These are phyloP conservation scores for Epinotia ramella DNA, from an alignment of 2,888 invertebrate species.

Conservation along the genomic window DNA sequence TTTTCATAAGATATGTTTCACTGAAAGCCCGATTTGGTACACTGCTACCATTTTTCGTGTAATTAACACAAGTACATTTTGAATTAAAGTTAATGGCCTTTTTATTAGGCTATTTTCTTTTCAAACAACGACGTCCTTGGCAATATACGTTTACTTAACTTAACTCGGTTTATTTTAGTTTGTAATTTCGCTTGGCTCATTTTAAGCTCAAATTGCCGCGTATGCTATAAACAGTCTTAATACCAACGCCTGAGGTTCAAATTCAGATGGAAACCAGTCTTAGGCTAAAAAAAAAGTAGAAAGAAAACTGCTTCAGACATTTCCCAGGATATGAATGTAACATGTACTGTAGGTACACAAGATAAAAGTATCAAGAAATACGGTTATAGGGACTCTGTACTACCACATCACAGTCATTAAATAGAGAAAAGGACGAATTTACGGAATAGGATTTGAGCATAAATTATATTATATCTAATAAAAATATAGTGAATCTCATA, in stretches of 20 bases:
- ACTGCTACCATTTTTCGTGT: neutral
- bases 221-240: constrained; percentile 19
- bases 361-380: too few relatives aligned
- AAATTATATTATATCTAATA: too few relatives aligned
- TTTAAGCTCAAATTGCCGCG: constrained; percentile 4
- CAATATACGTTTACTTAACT: constrained; percentile 24
- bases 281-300: constrained; percentile 3
- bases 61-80: constrained; percentile 24
- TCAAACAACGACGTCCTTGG: constrained; percentile 22
- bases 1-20: neutral
- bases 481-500: too few relatives aligned
- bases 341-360: neutral
- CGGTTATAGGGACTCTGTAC: too few relatives aligned
- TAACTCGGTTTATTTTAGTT: constrained; percentile 21
- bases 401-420: too few relatives aligned
- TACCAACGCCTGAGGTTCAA: neutral
- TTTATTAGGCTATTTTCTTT: constrained; percentile 32
- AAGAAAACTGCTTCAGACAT: constrained; percentile 9
- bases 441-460: too few relatives aligned
- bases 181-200: constrained; percentile 23
- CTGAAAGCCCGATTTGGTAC: neutral
- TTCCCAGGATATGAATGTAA: constrained; percentile 22
- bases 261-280: neutral
- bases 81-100: constrained; percentile 25
- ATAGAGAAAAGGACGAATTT: too few relatives aligned